Evolutionary conservation across 1,140 invertebrate genomes (phyloP).

Genomic region (Calephelis virginiensis): DNA sequence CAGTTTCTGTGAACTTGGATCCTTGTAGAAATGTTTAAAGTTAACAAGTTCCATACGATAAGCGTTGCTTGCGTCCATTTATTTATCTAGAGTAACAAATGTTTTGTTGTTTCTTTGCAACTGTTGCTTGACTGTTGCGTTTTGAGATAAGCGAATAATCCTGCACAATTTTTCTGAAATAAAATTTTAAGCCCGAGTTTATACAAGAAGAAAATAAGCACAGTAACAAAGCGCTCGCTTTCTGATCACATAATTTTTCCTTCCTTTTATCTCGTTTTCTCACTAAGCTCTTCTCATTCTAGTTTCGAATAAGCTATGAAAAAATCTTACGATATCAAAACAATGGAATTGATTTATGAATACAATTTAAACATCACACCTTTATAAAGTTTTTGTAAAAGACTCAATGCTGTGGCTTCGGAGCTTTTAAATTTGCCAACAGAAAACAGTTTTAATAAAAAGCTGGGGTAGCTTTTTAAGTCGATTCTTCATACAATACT

Average conservation of each 20-base stretch:
- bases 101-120: conserved; percentile 42
- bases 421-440: conserved; percentile 39
- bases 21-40: conserved; percentile 16
- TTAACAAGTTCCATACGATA: conserved; percentile 4
- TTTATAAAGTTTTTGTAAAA: conserved; percentile 14
- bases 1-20: conserved; percentile 4
- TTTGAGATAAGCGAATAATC: conserved; percentile 12
- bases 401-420: background rate
- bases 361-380: background rate
- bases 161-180: conserved; percentile 4
- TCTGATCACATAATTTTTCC: conserved; percentile 34
- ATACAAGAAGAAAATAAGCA: conserved; percentile 30
- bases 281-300: conserved; percentile 22
- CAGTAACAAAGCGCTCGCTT: conserved; percentile 28
- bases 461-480: conserved; percentile 46
- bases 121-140: conserved; percentile 3
- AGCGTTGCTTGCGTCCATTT: conserved; percentile 50
- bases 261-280: conserved; percentile 30
- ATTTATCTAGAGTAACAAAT: conserved; percentile 59
- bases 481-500: conserved; percentile 50
- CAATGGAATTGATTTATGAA: conserved; percentile 14
- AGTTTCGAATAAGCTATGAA: conserved; percentile 1
- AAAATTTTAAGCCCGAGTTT: conserved; percentile 30
- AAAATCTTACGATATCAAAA: conserved; percentile 1
- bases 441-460: conserved; percentile 46